Base-by-base conservation (phyloP, 2,113 vertebrate species). In the Camelus dromedarius region DNA sequence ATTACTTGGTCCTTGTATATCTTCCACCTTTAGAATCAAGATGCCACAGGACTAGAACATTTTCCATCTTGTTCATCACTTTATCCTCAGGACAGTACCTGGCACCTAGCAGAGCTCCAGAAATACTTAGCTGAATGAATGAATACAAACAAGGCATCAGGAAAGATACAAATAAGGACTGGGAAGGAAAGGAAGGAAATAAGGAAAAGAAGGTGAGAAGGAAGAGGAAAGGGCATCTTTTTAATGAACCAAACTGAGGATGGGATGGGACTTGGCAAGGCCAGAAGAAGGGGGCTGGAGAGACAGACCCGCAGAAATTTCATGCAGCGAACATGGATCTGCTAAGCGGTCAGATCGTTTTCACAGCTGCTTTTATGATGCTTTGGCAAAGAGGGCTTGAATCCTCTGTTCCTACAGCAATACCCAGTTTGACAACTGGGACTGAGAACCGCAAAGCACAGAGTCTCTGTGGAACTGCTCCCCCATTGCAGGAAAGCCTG, bases 381-480 rank as follows among this genome's bases (percentile, higher is more conserved):
- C 18, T 82, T 50, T 32, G 50, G n/a, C 38, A n/a, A 58, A 70
- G 15, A 85, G 8, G 80, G 30, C 35, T 4, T 8, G 20, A 60
- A 20, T 13, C 0, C 3, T 48, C 2, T n/a, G 54, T 62, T 67
- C 35, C 48, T 26, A 66, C 48, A 83, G 50, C 50, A 14, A 7
- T 1, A 8, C 20, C 3, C 8, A 3, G 20, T 20, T 11, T 48
- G 56, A 26, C 12, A 19, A 6, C 3, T 16, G 35, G 2, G 11
- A 16, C 1, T 14, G 70, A 79, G n/a, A 85, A 2, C 5, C 7
- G 8, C n/a, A 8, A 15, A 84, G 12, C 46, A 5, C 18, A 20
- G 6, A 14, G 4, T 80, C 38, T 60, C 42, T 32, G 0, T 13
- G 26, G 46, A 18, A 56, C 16, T 26, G 26, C 35, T 13, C 20